Evolutionary conservation across 2,797 vertebrate genomes (phyloP), one percentile per base, ranked within the genome.

Genomic region (Nyctibius grandis): DNA sequence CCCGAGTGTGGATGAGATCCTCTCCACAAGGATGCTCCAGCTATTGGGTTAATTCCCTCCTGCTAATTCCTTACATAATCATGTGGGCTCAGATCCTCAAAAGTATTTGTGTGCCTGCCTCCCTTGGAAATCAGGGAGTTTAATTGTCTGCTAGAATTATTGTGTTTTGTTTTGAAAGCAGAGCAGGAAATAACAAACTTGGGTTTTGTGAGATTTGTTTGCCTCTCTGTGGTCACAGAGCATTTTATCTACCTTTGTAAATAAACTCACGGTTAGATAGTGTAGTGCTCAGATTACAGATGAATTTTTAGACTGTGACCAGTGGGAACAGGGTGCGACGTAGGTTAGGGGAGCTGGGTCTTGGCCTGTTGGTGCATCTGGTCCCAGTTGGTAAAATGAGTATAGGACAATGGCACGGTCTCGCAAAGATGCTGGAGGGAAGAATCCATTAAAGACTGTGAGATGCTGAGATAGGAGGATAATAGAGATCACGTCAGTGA

Each of bases 121-220:
- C 85, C 59, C 74, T 85, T 96, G 91, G 86, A 96, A 97, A 91
- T 96, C 81, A 85, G 67, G 48, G 90, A 96, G 70, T 87, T 92
- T 91, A 96, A 96, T 97, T 96, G 90, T 97, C 96, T 97, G 74
- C 92, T 93, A 82, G 93, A 97, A 94, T 96, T 82, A 93, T 38
- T 94, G 60, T 95, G 84, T 95, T 96, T 90, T 97, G 96, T 96
- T 97, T 96, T 96, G 88, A 97, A 96, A 95, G 86, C 92, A 89
- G 80, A 94, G 75, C 67, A 96, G 93, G 94, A 97, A 97, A 93
- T 95, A 95, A 93, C 82, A 94, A 97, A 97, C 86, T 93, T 89
- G 84, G 64, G n/a, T 69, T 96, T 96, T 94, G 92, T 73, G 93
- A 85, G 84, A 76, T 92, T 94, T 89, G 36, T 95, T 96, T 97